Percentiles rank a stretch among this genome's conserved stretches.
Conservation (phyloP, 1,140 invertebrate genomes). For the Trachymyrmex septentrionalis region DNA sequence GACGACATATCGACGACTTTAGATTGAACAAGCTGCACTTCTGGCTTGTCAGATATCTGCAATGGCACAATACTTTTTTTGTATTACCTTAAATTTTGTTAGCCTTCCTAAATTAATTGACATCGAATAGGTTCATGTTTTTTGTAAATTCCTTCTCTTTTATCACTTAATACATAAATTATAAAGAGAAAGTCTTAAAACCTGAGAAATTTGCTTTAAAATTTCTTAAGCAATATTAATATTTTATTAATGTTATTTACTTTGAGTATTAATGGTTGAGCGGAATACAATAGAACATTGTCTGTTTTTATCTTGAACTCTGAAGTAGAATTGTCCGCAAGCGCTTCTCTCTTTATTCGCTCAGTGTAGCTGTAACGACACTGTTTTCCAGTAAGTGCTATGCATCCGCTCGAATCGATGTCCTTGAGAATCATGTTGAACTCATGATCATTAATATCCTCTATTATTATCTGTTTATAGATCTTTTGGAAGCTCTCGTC, state of each 20-base stretch:
- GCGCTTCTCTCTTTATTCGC: constrained; percentile 74
- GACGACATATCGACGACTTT: not conserved
- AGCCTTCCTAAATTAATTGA: not conserved
- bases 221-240: not conserved
- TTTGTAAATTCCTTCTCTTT: not conserved
- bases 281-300: constrained; percentile 78
- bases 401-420: constrained; percentile 75
- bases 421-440: constrained; percentile 76
- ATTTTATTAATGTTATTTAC: constrained; percentile 61
- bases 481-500: constrained; percentile 76
- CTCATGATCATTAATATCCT: constrained; percentile 79
- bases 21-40: not conserved
- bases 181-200: not conserved
- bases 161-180: not conserved
- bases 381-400: constrained; percentile 80
- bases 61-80: not conserved
- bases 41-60: not conserved
- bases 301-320: constrained; percentile 56
- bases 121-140: not conserved
- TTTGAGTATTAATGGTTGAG: constrained; percentile 69
- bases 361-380: constrained; percentile 79
- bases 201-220: not conserved
- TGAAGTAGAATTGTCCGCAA: constrained; percentile 31
- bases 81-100: constrained; percentile 3
- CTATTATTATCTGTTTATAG: constrained; percentile 73